Evolutionary conservation across 2,888 invertebrate genomes (phyloP).

Genomic region (Philonicus albiceps): DNA sequence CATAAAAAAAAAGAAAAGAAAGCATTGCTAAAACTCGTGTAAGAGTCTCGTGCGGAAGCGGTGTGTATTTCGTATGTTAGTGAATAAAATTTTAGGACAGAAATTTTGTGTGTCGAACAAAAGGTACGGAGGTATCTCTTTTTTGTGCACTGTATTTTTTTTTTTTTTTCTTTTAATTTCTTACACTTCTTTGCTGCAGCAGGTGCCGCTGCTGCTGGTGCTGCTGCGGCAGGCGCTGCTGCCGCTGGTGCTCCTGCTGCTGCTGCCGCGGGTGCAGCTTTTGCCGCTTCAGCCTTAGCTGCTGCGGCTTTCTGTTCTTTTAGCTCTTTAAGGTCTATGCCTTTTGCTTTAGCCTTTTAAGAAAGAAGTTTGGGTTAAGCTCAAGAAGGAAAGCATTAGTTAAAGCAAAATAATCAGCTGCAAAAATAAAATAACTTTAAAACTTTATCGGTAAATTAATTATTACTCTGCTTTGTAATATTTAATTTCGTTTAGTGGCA

Average conservation of each 20-base stretch:
- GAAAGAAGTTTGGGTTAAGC: conserved; percentile 31
- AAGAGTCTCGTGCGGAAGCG: not conserved
- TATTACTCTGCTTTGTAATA: not conserved
- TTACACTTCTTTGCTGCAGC: conserved; percentile 47
- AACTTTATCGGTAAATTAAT: not conserved
- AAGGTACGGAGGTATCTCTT: not conserved
- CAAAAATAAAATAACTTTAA: not conserved
- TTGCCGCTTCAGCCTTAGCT: conserved; percentile 22
- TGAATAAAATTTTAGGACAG: not conserved
- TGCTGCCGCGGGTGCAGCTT: conserved; percentile 8
- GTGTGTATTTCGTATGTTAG: not conserved
- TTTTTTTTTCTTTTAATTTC: not conserved
- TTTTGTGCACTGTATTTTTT: not conserved
- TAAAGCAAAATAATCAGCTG: conserved; percentile 10
- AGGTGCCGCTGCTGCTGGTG: not conserved
- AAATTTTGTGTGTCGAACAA: not conserved
- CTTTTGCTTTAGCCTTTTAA: conserved; percentile 34
- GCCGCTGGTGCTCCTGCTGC: conserved; percentile 19
- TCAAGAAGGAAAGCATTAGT: conserved; percentile 39
- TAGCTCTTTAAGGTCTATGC: conserved; percentile 28
- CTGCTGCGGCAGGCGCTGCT: not conserved
- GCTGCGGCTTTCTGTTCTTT: conserved; percentile 41
- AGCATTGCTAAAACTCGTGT: not conserved
- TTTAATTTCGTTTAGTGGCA: not conserved
- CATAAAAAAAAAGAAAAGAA: too few species aligned